Conservation (phyloP, 1,140 invertebrate genomes). For the Lepidurus apus region DNA sequence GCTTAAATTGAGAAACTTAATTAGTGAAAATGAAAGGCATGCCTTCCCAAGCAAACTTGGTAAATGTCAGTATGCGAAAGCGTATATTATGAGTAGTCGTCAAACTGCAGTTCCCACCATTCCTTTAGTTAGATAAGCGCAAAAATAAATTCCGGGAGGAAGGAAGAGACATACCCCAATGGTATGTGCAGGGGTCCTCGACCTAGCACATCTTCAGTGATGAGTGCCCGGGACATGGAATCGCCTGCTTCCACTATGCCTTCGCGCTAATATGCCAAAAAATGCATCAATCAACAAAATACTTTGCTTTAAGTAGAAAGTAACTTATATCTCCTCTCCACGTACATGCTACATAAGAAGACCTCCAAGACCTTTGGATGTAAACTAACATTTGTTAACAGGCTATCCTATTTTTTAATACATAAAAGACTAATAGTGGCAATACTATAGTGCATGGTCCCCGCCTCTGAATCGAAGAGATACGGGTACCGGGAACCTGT, state of each 20-base stretch:
- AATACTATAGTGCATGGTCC: too few species aligned
- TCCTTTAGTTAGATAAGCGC: background rate
- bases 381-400: too few species aligned
- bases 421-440: too few species aligned
- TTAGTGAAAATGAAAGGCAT: background rate
- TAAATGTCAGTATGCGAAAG: background rate
- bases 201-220: conserved; percentile 78
- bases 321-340: too few species aligned
- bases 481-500: too few species aligned
- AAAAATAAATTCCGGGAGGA: background rate
- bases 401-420: too few species aligned
- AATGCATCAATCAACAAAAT: background rate
- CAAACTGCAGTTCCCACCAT: background rate
- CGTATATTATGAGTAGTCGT: background rate
- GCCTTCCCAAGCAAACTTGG: background rate
- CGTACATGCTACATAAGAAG: too few species aligned
- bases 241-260: conserved; percentile 49
- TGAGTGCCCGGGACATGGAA: conserved; percentile 84
- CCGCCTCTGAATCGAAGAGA: too few species aligned
- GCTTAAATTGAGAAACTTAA: background rate
- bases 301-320: background rate
- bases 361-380: too few species aligned
- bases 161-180: conserved; percentile 68
- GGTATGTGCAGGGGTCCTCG: conserved; percentile 71
- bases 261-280: conserved; percentile 28